Conservation (phyloP, 2,113 vertebrate species). For the Pelvicachromis taeniatus region DNA sequence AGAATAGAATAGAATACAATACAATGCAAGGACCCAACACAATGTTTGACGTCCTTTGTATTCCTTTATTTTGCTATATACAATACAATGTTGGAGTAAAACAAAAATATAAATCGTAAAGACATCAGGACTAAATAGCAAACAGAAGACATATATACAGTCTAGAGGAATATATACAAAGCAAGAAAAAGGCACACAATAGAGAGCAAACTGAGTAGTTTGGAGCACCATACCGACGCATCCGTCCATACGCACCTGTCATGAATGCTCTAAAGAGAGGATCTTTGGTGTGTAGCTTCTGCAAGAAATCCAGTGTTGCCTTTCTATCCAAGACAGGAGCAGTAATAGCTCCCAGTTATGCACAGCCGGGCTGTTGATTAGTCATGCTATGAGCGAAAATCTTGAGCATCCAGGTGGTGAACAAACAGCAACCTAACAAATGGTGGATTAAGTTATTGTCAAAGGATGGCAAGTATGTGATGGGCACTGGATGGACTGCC, state of each 20-base stretch:
- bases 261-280: fast-evolving
- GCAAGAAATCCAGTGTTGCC: not conserved
- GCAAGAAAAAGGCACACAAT: not conserved
- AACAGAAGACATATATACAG: not conserved
- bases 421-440: not conserved
- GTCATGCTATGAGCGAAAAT: not conserved
- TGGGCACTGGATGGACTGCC: not conserved
- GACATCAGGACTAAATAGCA: not conserved
- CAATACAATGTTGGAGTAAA: not conserved
- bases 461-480: not conserved
- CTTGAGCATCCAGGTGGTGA: not conserved
- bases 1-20: too few species aligned
- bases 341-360: not conserved
- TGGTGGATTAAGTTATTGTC: not conserved
- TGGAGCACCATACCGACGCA: not conserved
- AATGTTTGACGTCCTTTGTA: too few species aligned
- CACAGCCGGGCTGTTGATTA: not conserved
- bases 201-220: fast-evolving
- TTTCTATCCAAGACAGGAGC: not conserved
- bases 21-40: too few species aligned
- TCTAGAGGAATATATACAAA: not conserved
- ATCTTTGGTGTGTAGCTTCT: not conserved
- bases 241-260: fast-evolving
- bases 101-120: fast-evolving
- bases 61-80: too few species aligned